Conservation (phyloP, 2,888 invertebrate genomes). For the Apamea monoglypha region DNA sequence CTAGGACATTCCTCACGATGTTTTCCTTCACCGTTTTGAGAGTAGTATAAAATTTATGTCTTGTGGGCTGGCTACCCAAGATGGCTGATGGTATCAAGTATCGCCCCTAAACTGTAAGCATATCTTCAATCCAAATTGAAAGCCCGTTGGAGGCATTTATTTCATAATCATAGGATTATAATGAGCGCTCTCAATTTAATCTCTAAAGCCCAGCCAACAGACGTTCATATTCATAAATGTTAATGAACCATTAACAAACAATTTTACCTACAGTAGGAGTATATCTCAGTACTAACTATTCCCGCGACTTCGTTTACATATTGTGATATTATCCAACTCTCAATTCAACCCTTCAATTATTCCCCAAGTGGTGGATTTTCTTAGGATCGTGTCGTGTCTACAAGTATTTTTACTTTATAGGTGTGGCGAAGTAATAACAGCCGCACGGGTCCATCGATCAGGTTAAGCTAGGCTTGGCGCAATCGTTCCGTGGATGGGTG, state of each 20-base stretch:
- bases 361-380: background rate
- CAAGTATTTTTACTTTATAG: background rate
- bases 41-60: background rate
- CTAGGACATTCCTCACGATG: too few relatives aligned
- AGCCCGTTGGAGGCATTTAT: background rate
- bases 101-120: background rate
- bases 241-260: slow-evolving; percentile 36
- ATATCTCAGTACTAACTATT: background rate
- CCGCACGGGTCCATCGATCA: too few relatives aligned
- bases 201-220: slow-evolving; percentile 27
- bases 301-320: background rate
- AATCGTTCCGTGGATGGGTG: background rate
- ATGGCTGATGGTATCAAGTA: background rate
- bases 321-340: background rate
- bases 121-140: background rate
- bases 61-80: background rate
- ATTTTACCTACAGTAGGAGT: background rate
- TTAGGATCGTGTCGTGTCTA: background rate
- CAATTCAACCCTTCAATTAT: background rate
- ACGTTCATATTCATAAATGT: slow-evolving; percentile 34
- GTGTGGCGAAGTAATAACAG: background rate
- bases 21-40: too few relatives aligned
- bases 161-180: slow-evolving; percentile 9
- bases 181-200: slow-evolving; percentile 25
- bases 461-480: background rate